Percentiles rank a stretch among this genome's conserved stretches.
phyloP scores from a whole-genome alignment of 1,140 invertebrate genomes.

The Drosophila tani region DNA sequence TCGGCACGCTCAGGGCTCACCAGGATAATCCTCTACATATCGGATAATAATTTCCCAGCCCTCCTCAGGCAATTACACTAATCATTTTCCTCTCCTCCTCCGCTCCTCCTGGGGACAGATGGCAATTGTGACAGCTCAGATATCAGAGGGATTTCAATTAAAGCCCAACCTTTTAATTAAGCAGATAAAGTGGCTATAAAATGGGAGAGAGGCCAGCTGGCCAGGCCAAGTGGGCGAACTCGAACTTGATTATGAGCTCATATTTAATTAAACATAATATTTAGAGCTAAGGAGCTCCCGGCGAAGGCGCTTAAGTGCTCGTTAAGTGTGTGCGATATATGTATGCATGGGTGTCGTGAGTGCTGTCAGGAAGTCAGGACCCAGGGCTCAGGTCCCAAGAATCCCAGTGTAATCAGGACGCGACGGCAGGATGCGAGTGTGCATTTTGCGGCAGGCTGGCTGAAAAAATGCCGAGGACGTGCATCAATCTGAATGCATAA shows the following conservation, averaged over 20 bases:
- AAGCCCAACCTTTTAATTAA: slow-evolving; percentile 71
- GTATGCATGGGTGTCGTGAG: slow-evolving; percentile 2
- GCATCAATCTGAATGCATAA: slow-evolving; percentile 78
- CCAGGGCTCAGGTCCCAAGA: slow-evolving; percentile 15
- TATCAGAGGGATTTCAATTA: slow-evolving; percentile 61
- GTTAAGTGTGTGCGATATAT: slow-evolving; percentile 57
- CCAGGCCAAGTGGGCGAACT: slow-evolving; percentile 10
- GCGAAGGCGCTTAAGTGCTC: slow-evolving; percentile 66
- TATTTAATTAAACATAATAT: slow-evolving; percentile 70
- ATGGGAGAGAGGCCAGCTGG: slow-evolving; percentile 4
- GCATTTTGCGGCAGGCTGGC: slow-evolving; percentile 38
- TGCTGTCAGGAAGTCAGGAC: slow-evolving; percentile 10
- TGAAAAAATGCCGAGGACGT: slow-evolving; percentile 56
- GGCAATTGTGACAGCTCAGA: slow-evolving; percentile 47
- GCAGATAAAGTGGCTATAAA: slow-evolving; percentile 66
- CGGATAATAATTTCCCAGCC: slow-evolving; percentile 38
- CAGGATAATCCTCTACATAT: slow-evolving; percentile 37
- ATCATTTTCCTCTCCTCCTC: slow-evolving; percentile 15
- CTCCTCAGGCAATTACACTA: slow-evolving; percentile 40
- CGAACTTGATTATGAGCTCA: slow-evolving; percentile 63
- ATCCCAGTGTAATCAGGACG: slow-evolving; percentile 45
- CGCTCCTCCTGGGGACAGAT: slow-evolving; percentile 11
- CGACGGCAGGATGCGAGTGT: slow-evolving; percentile 28
- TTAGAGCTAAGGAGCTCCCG: slow-evolving; percentile 30
- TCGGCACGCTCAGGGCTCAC: slow-evolving; percentile 2